phyloP scores from a whole-genome alignment of 2,797 vertebrate species.

The Alosa sapidissima region DNA sequence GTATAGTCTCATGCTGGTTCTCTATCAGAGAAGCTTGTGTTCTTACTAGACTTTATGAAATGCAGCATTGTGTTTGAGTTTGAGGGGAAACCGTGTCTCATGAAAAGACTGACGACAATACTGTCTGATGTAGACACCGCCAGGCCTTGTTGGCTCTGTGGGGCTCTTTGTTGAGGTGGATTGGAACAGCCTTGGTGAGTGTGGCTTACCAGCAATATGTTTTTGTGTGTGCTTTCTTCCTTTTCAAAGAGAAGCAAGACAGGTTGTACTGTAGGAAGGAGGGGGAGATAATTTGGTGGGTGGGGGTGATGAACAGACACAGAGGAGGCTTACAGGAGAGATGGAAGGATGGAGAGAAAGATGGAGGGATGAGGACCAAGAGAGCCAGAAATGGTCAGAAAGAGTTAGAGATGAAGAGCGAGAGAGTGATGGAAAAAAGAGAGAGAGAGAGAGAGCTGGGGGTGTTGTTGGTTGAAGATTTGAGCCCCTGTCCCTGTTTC shows the following conservation, averaged over 20 bases:
- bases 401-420: background rate
- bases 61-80: background rate
- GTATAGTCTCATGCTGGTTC: background rate
- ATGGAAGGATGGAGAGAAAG: background rate
- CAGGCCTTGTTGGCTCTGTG: background rate
- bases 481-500: too few species aligned
- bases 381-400: too few species aligned
- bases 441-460: background rate
- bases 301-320: background rate
- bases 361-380: too few species aligned
- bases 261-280: background rate
- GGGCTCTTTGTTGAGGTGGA: slow-evolving; percentile 3
- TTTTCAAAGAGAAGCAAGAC: background rate
- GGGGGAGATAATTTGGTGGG: background rate
- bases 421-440: background rate
- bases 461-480: background rate
- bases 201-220: background rate
- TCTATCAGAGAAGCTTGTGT: background rate
- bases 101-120: background rate
- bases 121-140: background rate
- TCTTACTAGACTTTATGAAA: background rate
- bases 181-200: background rate
- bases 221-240: background rate
- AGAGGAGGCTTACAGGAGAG: background rate
- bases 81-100: background rate